Percentiles rank a stretch among this genome's conserved stretches.
These are phyloP conservation scores for Hippoglossus stenolepis DNA, from an alignment of 2,113 vertebrate species.

Conservation along the genomic window DNA sequence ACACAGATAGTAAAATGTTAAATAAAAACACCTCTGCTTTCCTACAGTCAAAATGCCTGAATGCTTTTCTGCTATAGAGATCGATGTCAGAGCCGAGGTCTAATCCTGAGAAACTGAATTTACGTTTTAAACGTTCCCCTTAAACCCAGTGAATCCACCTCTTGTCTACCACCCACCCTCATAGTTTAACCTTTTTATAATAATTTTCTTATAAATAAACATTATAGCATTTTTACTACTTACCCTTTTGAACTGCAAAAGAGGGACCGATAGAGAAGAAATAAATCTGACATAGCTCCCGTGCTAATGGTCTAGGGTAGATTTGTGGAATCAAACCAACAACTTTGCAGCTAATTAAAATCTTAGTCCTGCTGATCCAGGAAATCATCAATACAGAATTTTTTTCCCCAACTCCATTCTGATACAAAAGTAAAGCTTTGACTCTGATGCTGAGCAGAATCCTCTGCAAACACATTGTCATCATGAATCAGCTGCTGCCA, in stretches of 20 bases:
- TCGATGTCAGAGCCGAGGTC: background rate
- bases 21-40: background rate
- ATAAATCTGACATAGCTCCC: slow-evolving; percentile 13
- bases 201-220: background rate
- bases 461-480: slow-evolving; percentile 12
- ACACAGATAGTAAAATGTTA: no score
- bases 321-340: slow-evolving; percentile 38
- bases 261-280: slow-evolving; percentile 3
- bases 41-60: background rate
- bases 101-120: background rate
- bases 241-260: slow-evolving; percentile 19
- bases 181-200: background rate
- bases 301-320: background rate
- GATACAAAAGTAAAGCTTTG: slow-evolving; percentile 6
- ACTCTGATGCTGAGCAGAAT: background rate
- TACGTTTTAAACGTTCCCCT: background rate
- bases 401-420: background rate
- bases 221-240: slow-evolving; percentile 8
- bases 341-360: slow-evolving; percentile 19
- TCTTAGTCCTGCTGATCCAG: slow-evolving; percentile 6
- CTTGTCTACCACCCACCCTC: background rate
- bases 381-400: background rate
- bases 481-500: slow-evolving; percentile 10
- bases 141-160: background rate
- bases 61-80: background rate